These are phyloP conservation scores for Pangasius sanitwongsei DNA, from an alignment of 2,797 vertebrate species.

Conservation along the genomic window DNA sequence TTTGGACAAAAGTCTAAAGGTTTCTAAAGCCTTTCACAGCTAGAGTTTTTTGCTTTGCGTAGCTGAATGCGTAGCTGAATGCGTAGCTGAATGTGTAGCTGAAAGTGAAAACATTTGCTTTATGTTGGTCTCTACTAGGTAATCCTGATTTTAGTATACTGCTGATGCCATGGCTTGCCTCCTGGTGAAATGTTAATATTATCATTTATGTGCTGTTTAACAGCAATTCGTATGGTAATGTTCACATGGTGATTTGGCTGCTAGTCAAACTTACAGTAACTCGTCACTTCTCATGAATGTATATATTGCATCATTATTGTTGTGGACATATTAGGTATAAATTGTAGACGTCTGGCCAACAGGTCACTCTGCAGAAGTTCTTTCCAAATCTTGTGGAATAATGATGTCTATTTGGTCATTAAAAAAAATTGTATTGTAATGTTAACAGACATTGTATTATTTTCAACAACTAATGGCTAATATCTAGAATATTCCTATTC, in stretches of 20 bases:
- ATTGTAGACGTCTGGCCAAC: neutral
- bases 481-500: neutral
- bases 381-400: neutral
- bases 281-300: neutral
- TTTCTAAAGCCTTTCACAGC: neutral
- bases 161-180: neutral
- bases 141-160: neutral
- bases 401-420: neutral
- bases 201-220: neutral
- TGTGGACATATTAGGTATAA: neutral
- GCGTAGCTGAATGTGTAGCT: too few relatives aligned
- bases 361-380: neutral
- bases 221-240: neutral
- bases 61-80: too few relatives aligned
- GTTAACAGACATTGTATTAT: neutral
- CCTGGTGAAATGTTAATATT: neutral
- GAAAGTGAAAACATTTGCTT: too few relatives aligned
- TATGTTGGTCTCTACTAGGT: neutral
- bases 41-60: neutral
- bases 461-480: neutral
- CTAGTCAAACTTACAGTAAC: neutral
- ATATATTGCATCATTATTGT: neutral
- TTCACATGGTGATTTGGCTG: neutral
- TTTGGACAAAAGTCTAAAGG: neutral
- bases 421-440: neutral